Conservation (phyloP, 2,113 vertebrate genomes). For the Mastomys natalensis region DNA sequence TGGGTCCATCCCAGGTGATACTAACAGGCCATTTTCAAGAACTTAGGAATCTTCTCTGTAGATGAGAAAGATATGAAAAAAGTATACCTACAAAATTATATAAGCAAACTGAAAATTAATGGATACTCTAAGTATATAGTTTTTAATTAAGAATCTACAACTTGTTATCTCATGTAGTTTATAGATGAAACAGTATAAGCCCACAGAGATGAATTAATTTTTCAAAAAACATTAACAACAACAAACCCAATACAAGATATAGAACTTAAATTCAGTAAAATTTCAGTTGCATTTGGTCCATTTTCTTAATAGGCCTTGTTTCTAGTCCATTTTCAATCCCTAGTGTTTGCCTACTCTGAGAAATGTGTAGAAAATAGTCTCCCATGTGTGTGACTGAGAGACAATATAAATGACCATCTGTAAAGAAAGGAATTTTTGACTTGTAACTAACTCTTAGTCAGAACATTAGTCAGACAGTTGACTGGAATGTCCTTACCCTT, state of each 20-base stretch:
- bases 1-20: constrained; percentile 15
- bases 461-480: background rate
- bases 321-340: background rate
- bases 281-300: background rate
- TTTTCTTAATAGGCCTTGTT: background rate
- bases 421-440: background rate
- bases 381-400: background rate
- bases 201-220: background rate
- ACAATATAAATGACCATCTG: background rate
- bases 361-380: background rate
- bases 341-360: background rate
- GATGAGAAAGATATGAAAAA: background rate
- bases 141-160: background rate
- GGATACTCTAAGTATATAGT: background rate
- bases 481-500: background rate
- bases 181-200: background rate
- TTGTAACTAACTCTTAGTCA: background rate
- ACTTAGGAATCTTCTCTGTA: background rate
- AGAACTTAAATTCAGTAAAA: background rate
- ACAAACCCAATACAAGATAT: too few relatives aligned
- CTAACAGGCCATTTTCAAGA: constrained; percentile 3
- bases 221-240: background rate
- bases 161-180: background rate
- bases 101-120: background rate
- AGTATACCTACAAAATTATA: background rate